Evolutionary conservation across 2,888 invertebrate genomes (phyloP), one percentile per base, ranked within the genome.

Genomic region (Euphydryas editha): DNA sequence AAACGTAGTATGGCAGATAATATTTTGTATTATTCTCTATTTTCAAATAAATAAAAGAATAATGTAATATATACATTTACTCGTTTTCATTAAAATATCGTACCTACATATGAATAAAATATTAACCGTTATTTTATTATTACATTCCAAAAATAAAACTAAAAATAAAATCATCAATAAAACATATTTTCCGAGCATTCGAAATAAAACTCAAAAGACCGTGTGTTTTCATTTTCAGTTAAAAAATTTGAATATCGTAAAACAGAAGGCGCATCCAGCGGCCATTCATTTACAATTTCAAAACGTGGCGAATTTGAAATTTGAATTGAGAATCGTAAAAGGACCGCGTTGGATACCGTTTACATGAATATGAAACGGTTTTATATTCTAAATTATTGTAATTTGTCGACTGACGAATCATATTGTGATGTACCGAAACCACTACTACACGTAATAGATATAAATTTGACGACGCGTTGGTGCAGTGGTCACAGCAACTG

Each of bases 291-390:
- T 78, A 76, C 69, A 76, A 75, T 76, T 73, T 75, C 73, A 72
- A 74, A 76, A 76, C 76, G 73, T 71, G 69, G 74, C 78, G 79
- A 80, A 81, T 81, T 84, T 79, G 82, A 84, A 85, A 80, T 84
- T 85, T 79, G 81, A 85, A 86, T 85, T 81, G 81, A 81, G 83
- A 83, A 81, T 73, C 70, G 73, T 71, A 72, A 71, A 73, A 72
- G 74, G 72, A 73, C 72, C 68, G 75, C 67, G 73, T 68, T 83
- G n/a, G 54, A 42, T n/a, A 15, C 39, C 65, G 65, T 64, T 68
- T 37, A 65, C 56, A 65, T 13, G 3, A 30, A 1, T 1, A 20
- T n/a, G 20, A 8, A 37, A 21, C n/a, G 54, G 51, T 30, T 55
- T 59, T 55, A 11, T 37, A 18, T 36, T 51, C 15, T 6, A 6